Evolutionary conservation across 1,140 invertebrate species (phyloP).

Genomic region (Heterodera schachtii): DNA sequence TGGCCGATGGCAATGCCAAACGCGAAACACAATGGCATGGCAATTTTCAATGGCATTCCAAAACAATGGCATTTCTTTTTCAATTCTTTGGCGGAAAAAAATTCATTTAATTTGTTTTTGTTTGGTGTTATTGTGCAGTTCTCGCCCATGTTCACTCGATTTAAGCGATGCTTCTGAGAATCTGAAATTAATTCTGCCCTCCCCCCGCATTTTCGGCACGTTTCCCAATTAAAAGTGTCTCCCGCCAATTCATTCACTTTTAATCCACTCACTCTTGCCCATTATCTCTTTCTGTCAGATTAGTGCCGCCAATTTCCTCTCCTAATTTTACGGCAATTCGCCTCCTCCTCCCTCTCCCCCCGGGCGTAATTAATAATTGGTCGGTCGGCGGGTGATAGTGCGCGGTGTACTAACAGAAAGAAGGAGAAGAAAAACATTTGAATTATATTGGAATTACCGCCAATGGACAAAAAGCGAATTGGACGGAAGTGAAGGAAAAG

Average conservation of each 20-base stretch:
- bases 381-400: background rate
- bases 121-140: no score
- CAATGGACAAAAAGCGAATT: constrained; percentile 7
- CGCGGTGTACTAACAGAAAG: background rate
- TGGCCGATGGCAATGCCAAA: no score
- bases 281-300: background rate
- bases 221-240: background rate
- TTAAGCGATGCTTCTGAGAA: no score
- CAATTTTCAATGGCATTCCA: no score
- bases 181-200: no score
- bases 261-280: background rate
- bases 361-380: background rate
- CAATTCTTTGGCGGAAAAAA: no score
- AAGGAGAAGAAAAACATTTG: background rate
- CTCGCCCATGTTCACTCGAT: no score
- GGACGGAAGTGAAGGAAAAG: background rate
- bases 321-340: background rate
- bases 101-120: no score
- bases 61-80: no score
- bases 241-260: background rate
- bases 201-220: background rate
- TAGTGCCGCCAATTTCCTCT: background rate
- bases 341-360: no score
- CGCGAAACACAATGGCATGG: no score
- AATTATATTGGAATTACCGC: background rate